Conservation (phyloP, 2,797 vertebrate species). For the Atherinosoma microstoma region DNA sequence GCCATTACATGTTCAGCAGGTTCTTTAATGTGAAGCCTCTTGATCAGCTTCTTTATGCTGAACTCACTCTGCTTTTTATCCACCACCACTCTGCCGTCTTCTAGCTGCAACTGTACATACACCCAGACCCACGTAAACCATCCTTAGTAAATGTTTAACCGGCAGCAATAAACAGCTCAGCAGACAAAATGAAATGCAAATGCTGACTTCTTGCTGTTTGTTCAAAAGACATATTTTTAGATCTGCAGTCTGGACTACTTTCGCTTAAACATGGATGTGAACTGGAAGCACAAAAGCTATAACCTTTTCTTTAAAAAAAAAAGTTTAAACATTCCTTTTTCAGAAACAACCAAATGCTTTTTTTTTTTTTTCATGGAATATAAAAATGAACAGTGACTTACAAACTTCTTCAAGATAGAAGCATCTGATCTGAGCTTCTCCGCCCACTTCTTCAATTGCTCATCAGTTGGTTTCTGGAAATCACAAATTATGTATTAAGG, state of each 20-base stretch:
- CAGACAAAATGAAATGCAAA: neutral
- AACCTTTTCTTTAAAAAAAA: no score
- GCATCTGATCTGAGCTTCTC: slow-evolving; percentile 50
- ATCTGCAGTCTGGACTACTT: neutral
- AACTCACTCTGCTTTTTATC: slow-evolving; percentile 84
- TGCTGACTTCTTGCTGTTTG: neutral
- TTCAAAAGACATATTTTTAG: no score
- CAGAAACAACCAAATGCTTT: no score
- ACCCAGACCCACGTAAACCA: slow-evolving; percentile 12
- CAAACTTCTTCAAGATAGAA: slow-evolving; percentile 61
- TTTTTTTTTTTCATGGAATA: neutral
- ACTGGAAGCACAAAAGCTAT: neutral
- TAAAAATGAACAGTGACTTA: slow-evolving; percentile 52
- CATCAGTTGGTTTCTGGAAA: slow-evolving; percentile 52
- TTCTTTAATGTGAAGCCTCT: slow-evolving; percentile 87
- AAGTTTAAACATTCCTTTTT: no score
- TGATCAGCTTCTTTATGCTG: slow-evolving; percentile 89
- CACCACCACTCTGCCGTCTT: slow-evolving; percentile 42
- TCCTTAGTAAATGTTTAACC: neutral
- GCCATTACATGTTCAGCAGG: slow-evolving; percentile 88
- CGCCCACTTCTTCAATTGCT: slow-evolving; percentile 69
- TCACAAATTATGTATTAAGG: neutral
- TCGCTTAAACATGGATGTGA: neutral
- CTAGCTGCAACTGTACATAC: slow-evolving; percentile 41
- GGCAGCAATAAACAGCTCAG: neutral